Evolutionary conservation across 2,797 vertebrate species (phyloP).

Genomic region (Cottoperca gobio): DNA sequence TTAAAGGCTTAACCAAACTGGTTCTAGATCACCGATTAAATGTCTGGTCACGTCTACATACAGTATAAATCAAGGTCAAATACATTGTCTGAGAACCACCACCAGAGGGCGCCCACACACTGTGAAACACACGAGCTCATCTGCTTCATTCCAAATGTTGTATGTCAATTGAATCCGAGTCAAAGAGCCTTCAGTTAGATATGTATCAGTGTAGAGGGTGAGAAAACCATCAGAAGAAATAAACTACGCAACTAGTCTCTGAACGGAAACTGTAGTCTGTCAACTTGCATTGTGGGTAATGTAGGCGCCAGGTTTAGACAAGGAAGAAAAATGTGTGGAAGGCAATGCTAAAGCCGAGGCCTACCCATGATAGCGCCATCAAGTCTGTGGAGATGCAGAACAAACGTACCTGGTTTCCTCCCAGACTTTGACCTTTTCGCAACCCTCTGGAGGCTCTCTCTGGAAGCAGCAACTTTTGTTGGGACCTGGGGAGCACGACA

Average conservation of each 20-base stretch:
- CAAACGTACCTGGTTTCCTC: constrained; percentile 69
- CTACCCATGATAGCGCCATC: too few relatives aligned
- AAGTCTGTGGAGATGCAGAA: neutral
- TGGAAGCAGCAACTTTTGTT: constrained; percentile 93
- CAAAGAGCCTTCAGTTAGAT: neutral
- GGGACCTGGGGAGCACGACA: constrained; percentile 89
- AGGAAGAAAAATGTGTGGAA: neutral
- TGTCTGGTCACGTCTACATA: neutral
- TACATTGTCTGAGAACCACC: neutral
- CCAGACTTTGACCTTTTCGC: constrained; percentile 88
- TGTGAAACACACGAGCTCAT: too few relatives aligned
- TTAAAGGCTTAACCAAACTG: neutral
- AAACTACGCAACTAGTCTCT: neutral
- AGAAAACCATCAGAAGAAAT: neutral
- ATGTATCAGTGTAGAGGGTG: neutral
- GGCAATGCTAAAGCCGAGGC: neutral
- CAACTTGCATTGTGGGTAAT: neutral
- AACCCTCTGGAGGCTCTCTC: constrained; percentile 93
- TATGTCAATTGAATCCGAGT: too few relatives aligned
- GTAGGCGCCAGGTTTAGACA: neutral
- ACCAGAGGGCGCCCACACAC: constrained; percentile 29
- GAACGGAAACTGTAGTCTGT: neutral
- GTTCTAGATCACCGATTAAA: neutral
- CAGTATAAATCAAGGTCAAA: neutral
- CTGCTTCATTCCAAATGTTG: too few relatives aligned